A percentile compares a stretch with the other conserved stretches of the same genome.
Evolutionary conservation across 1,140 invertebrate genomes (phyloP).

Genomic region (Pseudomyrmex sp.): DNA sequence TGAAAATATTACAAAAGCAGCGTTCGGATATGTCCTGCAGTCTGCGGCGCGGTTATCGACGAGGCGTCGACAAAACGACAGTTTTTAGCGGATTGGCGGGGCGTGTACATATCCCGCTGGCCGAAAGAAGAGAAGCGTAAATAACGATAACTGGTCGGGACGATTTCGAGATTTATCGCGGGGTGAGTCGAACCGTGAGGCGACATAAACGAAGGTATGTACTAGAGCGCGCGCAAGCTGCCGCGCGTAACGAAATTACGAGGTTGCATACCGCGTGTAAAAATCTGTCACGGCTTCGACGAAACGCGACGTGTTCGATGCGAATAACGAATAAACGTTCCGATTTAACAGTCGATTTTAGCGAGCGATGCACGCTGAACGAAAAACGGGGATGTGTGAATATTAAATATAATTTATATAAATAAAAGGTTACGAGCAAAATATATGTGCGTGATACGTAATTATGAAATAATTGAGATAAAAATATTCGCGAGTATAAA

Average conservation of each 20-base stretch:
- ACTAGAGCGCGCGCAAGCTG: background rate
- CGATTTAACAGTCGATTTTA: background rate
- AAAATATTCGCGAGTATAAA: too few species aligned
- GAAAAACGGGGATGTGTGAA: background rate
- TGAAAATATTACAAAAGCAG: background rate
- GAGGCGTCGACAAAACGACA: slow-evolving; percentile 10
- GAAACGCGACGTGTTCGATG: background rate
- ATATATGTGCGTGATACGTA: too few species aligned
- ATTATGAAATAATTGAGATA: too few species aligned
- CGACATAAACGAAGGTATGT: slow-evolving; percentile 34
- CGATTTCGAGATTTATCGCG: slow-evolving; percentile 61
- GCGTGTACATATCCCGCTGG: background rate
- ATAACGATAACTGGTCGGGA: slow-evolving; percentile 57
- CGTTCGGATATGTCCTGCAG: background rate
- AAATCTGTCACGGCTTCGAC: slow-evolving; percentile 40
- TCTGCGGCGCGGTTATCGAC: background rate
- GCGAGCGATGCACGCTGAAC: background rate
- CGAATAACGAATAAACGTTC: background rate
- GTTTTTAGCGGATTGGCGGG: slow-evolving; percentile 5
- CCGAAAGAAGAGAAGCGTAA: slow-evolving; percentile 35
- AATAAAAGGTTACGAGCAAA: too few species aligned
- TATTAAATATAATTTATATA: background rate
- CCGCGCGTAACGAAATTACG: slow-evolving; percentile 50
- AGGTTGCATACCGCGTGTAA: slow-evolving; percentile 17
- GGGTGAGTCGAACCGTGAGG: slow-evolving; percentile 5